Base-by-base conservation (phyloP, 2,888 invertebrate species). In the Lepidocyrtinus sp. region DNA sequence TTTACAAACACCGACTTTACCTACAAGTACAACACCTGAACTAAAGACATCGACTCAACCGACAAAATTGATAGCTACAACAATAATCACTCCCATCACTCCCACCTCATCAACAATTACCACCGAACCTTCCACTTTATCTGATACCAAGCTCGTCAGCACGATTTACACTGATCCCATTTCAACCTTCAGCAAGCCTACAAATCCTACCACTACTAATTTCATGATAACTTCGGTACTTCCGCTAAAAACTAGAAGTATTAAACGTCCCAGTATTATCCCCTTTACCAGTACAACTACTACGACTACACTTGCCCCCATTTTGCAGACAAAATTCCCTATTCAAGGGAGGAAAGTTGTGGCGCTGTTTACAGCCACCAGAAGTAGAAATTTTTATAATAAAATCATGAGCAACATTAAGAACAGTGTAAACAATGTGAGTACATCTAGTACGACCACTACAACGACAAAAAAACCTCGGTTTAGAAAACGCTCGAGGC, bases 311-410 rank as follows among this genome's bases (percentile, higher is more conserved):
- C 67, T 1, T 9, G 26, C 64, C 21, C 17, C 46, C 9, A 45
- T 12, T 12, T 15, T 15, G 15, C 15, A 9, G 46, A 9, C 46
- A 15, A 15, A 45, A 45, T n/a, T n/a, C n/a, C n/a, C n/a, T n/a
- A n/a, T 59, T 12, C 67, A 55, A 19, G 75, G 63, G 62, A 75
- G 62, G 68, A 75, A 75, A 68, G 74, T 62, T 75, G 68, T 59
- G 36, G 27, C 61, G 19, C 63, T 75, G 21, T 68, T 26, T 2
- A 45, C n/a, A n/a, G n/a, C 75, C 21, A 0, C 74, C 19, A 68
- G 61, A 75, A 68, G 69, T 26, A 68, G 26, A 59, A 62, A n/a
- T n/a, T 75, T 25, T 69, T 75, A 75, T 22, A 75, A 68, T 46
- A 75, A 75, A 75, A 69, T 75, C 22, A 76, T 69, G 62, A 76